Base-by-base conservation (phyloP, 2,888 invertebrate species). In the Blomia tropicalis region DNA sequence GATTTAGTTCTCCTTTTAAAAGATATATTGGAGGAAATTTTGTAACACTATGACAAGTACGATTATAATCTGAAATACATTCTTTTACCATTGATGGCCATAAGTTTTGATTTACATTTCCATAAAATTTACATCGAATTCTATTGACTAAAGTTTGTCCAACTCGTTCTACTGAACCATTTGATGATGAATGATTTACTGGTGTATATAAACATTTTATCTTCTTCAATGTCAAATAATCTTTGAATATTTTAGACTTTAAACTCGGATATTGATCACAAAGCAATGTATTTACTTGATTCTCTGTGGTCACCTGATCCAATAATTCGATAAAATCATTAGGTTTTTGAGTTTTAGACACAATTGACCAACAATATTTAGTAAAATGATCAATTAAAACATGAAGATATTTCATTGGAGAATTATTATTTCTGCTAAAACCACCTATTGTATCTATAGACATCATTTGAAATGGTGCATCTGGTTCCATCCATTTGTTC, bases 401-500 rank as follows among this genome's bases (percentile, higher is more conserved):
- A 17, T 36, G 36, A 7, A 7, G 17, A 17, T 36, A 36, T n/a
- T n/a, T n/a, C 7, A 7, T 17, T 17, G 7, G 7, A 36, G 7
- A 11, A 36, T 17, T 36, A 36, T 36, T 36, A 17, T 11, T 11
- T n/a, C n/a, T n/a, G n/a, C n/a, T n/a, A n/a, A n/a, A n/a, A 1
- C 61, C 61, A 2, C 29, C 58, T 1, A 32, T 29, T 3, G 61
- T 61, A 22, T 61, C 61, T 2, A 61, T 31, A 11, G 53, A 47
- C 41, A 61, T 54, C 17, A 61, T 4, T 7, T 61, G 54, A 43
- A 61, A 54, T 11, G 61, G 61, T 14, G 23, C 25, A 27, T 1
- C 14, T 1, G 31, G 29, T 2, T 19, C 27, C 31, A 61, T 14
- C 2, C 19, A n/a, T n/a, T n/a, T n/a, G n/a, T n/a, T n/a, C n/a